Base-by-base conservation (phyloP, 2,888 invertebrate species). In the Nomada lathburiana region DNA sequence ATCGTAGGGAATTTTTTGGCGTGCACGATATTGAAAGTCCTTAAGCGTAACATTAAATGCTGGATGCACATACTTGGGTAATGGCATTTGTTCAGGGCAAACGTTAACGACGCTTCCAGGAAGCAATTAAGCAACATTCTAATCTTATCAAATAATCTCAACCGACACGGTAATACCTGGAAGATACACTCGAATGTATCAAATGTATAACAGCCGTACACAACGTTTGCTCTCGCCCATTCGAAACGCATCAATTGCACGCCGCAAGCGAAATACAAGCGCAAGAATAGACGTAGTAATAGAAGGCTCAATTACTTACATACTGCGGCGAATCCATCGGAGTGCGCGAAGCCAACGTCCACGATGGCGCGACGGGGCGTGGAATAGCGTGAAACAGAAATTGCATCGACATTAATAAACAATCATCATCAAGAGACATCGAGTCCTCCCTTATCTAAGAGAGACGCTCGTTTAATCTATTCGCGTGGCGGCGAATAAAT, bases 371-470 rank as follows among this genome's bases (percentile, higher is more conserved):
- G 52, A n/a, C 20, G 57, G 53, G 47, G 63, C 73, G 72, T 81
- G 83, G 80, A 76, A 75, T 73, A 82, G 80, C 88, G 89, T 92
- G 92, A 89, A 92, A 92, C 92, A 92, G 86, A 91, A 77, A 81
- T 68, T 55, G 57, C 62, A 78, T 20, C 52, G 20, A 47, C 2
- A 42, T 83, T 83, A 83, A 62, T 70, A 11, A 79, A 57, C 67
- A 11, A 52, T 52, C 42, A 44, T 69, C 59, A 20, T 70, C 23
- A 47, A 20, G 50, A 13, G 26, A 16, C 36, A 55, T 55, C 20
- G 29, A 67, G 42, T 36, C 59, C 53, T 70, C 77, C 76, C 68
- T 86, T 81, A 65, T 78, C 26, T 60, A 76, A 73, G 44, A 23
- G 47, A 26, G 50, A 29, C 42, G 47, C 20, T 20, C 47, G 62